Evolutionary conservation across 2,888 invertebrate genomes (phyloP).

Genomic region (Odontocolon sp.): DNA sequence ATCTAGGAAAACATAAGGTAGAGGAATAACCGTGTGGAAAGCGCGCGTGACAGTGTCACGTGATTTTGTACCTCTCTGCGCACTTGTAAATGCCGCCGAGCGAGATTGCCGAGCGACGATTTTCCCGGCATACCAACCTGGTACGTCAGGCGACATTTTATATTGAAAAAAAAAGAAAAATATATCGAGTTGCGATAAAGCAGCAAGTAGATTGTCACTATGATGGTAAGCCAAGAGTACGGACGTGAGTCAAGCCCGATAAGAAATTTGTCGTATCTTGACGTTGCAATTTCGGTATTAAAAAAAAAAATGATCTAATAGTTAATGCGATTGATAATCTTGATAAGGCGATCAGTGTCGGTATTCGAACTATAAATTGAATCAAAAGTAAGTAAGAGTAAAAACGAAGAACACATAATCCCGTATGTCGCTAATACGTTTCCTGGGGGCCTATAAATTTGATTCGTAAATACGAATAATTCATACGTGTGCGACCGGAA

Average conservation of each 20-base stretch:
- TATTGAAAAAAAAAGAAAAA: constrained; percentile 80
- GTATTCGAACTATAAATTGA: background rate
- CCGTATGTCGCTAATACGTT: background rate
- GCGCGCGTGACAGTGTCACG: background rate
- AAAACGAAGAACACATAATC: background rate
- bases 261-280: background rate
- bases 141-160: constrained; percentile 77
- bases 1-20: constrained; percentile 75
- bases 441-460: background rate
- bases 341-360: background rate
- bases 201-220: constrained; percentile 67
- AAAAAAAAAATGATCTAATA: background rate
- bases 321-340: background rate
- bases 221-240: background rate
- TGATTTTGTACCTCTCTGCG: background rate
- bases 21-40: constrained; percentile 31
- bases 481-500: background rate
- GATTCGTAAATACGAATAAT: background rate
- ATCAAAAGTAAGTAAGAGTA: background rate
- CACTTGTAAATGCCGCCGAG: constrained; percentile 39
- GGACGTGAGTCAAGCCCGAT: background rate
- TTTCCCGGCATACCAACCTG: constrained; percentile 72
- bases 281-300: background rate
- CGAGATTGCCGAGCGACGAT: constrained; percentile 62
- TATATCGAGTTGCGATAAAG: constrained; percentile 74